Evolutionary conservation across 1,140 invertebrate genomes (phyloP).

Genomic region (Daktulosphaira vitifoliae): DNA sequence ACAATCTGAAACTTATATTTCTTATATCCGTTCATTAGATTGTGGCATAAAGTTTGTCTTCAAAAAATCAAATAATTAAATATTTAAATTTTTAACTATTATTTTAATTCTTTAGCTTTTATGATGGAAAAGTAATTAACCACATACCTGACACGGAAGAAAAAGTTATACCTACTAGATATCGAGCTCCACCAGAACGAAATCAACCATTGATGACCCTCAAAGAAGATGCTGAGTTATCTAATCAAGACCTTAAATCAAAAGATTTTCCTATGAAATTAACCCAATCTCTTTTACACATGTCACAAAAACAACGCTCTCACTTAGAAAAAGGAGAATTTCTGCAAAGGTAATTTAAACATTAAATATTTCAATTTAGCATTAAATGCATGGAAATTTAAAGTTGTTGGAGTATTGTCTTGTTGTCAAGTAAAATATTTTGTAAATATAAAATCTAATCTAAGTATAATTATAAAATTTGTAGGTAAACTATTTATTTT

Average conservation of each 20-base stretch:
- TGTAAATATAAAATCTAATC: too few species aligned
- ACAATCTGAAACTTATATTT: slow-evolving; percentile 79
- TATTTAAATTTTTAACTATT: not conserved
- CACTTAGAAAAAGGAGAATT: slow-evolving; percentile 25
- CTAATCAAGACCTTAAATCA: slow-evolving; percentile 16
- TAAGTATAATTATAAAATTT: too few species aligned
- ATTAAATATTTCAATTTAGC: not conserved
- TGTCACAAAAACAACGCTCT: slow-evolving; percentile 26
- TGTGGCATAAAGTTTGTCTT: slow-evolving; percentile 11
- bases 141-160: slow-evolving; percentile 26
- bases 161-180: slow-evolving; percentile 16
- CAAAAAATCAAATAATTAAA: not conserved
- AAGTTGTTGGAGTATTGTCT: too few species aligned
- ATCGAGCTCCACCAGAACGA: slow-evolving; percentile 3
- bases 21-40: slow-evolving; percentile 63
- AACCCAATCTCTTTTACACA: slow-evolving; percentile 22
- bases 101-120: slow-evolving; percentile 4
- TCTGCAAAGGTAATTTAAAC: slow-evolving; percentile 24
- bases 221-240: slow-evolving; percentile 25
- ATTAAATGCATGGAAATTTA: too few species aligned
- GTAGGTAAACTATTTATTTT: too few species aligned
- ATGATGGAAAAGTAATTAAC: slow-evolving; percentile 29
- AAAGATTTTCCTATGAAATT: slow-evolving; percentile 26
- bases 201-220: slow-evolving; percentile 11
- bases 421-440: too few species aligned